Base-by-base conservation (phyloP, 2,888 invertebrate genomes). In the Rhimphoctona megacephalus region DNA sequence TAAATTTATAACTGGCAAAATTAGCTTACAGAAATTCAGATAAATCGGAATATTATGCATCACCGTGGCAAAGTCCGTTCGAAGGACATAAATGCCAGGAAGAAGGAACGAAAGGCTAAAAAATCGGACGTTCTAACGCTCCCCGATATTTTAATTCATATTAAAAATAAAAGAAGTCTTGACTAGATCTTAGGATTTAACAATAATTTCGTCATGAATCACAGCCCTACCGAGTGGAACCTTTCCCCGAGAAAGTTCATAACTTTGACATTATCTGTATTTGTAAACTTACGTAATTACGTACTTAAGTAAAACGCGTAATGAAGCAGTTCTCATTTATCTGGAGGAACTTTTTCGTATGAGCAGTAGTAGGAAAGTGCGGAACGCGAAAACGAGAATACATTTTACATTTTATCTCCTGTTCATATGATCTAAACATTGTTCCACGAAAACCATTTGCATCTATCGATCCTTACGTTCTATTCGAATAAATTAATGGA, bases 161-260 rank as follows among this genome's bases (percentile, higher is more conserved):
- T 19, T 39, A 19, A 17, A 39, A 61, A 9, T 61, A 3, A 77
- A 72, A 46, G 52, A 76, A 66, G 49, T 76, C 57, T 79, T 80
- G 83, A 86, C 86, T 86, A 86, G 86, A 80, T 57, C 80, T 67
- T 72, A 70, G 30, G 54, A 69, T 70, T 81, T 61, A 64, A 79
- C 25, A 61, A 33, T 80, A 72, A 64, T 80, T 83, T 80, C 82
- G 70, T 79, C 79, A 76, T 74, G 52, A 79, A 76, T 83, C 83
- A 79, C 78, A 79, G 85, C 52, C 64, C 25, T 76, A 61, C 80
- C 86, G 67, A 83, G 79, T 74, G 61, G 81, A 64, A 17, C 43
- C 46, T 69, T 81, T 61, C n/a, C 9, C 67, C 39, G 69, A 66
- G 39, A 61, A 79, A 79, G 39, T 39, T 54, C 61, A 73, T 79